Percentiles rank a stretch among this genome's conserved stretches.
Conservation (phyloP, 2,888 invertebrate species). For the Leptura quadrifasciata region DNA sequence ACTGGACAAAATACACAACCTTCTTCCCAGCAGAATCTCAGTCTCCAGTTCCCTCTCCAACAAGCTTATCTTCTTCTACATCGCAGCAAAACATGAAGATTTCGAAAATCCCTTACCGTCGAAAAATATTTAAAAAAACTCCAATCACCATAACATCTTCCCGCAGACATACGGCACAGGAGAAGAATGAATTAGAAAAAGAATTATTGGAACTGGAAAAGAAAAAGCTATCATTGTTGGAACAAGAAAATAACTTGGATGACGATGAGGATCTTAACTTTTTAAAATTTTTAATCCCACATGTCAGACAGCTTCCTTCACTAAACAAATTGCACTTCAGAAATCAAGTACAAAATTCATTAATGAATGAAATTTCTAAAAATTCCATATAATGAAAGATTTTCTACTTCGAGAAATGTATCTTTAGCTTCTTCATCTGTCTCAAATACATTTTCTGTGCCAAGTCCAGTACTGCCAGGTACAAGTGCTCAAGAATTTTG, state of each 20-base stretch:
- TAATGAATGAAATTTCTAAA: constrained; percentile 33
- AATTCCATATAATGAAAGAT: background rate
- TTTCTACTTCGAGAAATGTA: no score
- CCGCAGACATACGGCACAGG: background rate
- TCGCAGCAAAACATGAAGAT: constrained; percentile 12
- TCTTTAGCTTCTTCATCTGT: no score
- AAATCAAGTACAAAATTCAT: constrained; percentile 39
- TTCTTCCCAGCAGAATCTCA: background rate
- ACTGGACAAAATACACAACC: background rate
- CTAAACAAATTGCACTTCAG: constrained; percentile 35
- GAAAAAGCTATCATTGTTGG: constrained; percentile 39
- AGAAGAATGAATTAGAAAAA: background rate
- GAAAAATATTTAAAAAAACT: background rate
- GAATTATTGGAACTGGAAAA: constrained; percentile 40
- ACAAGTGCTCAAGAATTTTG: no score
- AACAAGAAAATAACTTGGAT: constrained; percentile 20
- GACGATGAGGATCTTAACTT: constrained; percentile 44
- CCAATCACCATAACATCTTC: background rate
- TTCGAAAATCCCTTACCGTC: constrained; percentile 13
- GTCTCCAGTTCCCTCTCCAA: no score
- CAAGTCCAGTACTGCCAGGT: no score
- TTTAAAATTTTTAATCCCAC: constrained; percentile 41
- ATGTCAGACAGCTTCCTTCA: constrained; percentile 40
- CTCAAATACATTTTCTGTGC: no score
- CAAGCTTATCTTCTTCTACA: background rate